Base-by-base conservation (phyloP, 92 coral and sea anemone species). In the Galaxea fascicularis region DNA sequence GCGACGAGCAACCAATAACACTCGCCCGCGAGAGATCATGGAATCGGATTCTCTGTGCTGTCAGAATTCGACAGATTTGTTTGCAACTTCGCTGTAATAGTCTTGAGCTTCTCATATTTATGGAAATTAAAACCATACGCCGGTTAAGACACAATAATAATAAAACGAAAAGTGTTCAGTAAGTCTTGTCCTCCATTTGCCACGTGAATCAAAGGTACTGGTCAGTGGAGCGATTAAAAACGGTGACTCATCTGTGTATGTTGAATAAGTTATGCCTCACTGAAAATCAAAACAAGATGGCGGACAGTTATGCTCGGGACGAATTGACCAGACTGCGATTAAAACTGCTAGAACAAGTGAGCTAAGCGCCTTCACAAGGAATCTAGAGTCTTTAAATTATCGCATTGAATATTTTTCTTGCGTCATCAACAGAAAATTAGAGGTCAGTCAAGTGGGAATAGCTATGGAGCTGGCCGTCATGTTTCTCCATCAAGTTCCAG, bases 21-120 rank as follows among this genome's bases (percentile, higher is more conserved):
- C 94, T 89, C 10, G 99, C 97, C 22, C 84, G 85, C 14, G 96
- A 85, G 10, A 91, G 83, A 74, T 96, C 92, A 79, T 96, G 99
- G 41, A 87, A 94, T 56, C 70, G 72, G 49, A 18, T 56, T 20
- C 89, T 82, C 24, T 85, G 94, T 10, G 75, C 35, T 22, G 58
- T 75, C 65, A 87, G 71, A 16, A 90, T 59, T 49, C 90, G 88
- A 62, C 52, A 60, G 41, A 91, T n/a, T 44, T 75, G 73, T 66
- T 86, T 77, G 35, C 71, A 52, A 15, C 78, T 78, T 53, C 60
- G 80, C 65, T 72, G 60, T 18, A 89, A 78, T 41, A 26, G 15
- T 20, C 80, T 69, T 10, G 74, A 54, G 60, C 81, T 82, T 28
- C 89, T 74, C 92, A 89, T 89, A 10, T 45, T 85, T 5, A 16